phyloP scores from a whole-genome alignment of 1,140 invertebrate genomes.

The Camponotus floridanus region DNA sequence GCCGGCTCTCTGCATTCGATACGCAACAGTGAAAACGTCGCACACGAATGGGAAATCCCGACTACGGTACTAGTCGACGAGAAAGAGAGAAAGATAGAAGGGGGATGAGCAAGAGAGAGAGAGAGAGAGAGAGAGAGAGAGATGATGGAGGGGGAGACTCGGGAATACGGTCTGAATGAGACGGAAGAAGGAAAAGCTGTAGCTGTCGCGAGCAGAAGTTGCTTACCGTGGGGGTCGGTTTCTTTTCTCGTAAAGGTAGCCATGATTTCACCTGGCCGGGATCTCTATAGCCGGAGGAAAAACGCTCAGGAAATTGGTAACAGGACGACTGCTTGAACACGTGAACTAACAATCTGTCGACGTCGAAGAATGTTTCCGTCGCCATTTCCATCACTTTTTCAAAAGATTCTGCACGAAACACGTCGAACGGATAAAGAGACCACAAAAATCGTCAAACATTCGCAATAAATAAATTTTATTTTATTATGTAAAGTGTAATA shows the following conservation, averaged over 20 bases:
- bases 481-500: neutral
- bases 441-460: neutral
- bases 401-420: slow-evolving; percentile 9
- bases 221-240: slow-evolving; percentile 58
- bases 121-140: slow-evolving; percentile 17
- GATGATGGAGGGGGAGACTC: neutral
- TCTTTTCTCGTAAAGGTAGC: slow-evolving; percentile 60
- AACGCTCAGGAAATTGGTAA: slow-evolving; percentile 75
- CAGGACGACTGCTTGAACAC: slow-evolving; percentile 62
- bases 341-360: slow-evolving; percentile 65
- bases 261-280: slow-evolving; percentile 68
- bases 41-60: slow-evolving; percentile 24
- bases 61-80: slow-evolving; percentile 35
- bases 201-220: slow-evolving; percentile 72
- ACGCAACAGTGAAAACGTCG: slow-evolving; percentile 65
- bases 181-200: slow-evolving; percentile 66
- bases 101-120: neutral
- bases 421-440: slow-evolving; percentile 4
- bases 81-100: slow-evolving; percentile 20
- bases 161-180: slow-evolving; percentile 55
- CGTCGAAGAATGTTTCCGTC: slow-evolving; percentile 50
- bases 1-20: slow-evolving; percentile 48
- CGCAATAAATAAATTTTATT: slow-evolving; percentile 27
- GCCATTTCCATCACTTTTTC: slow-evolving; percentile 11
- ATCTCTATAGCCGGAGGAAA: slow-evolving; percentile 50